Percentiles rank a stretch among this genome's conserved stretches.
phyloP scores from a whole-genome alignment of 2,113 vertebrate genomes.

The Cryptomyrus ogoouensis region DNA sequence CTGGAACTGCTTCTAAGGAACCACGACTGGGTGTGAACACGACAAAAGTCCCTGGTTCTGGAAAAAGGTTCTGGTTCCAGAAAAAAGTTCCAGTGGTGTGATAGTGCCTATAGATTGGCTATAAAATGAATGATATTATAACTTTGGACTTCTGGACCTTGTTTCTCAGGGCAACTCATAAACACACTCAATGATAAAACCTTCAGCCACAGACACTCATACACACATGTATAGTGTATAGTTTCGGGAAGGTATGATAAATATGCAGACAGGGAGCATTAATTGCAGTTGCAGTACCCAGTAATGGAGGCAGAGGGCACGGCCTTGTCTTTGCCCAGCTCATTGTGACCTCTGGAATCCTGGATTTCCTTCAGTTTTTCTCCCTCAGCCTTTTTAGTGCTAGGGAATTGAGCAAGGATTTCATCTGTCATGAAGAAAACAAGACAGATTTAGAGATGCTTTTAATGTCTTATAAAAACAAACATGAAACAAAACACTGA shows the following conservation, averaged over 20 bases:
- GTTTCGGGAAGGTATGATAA: background rate
- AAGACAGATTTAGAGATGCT: background rate
- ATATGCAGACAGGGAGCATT: background rate
- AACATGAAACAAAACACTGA: background rate
- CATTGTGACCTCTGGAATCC: slow-evolving; percentile 7
- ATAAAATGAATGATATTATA: background rate
- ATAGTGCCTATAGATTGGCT: background rate
- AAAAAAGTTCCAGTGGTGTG: background rate
- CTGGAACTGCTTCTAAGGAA: background rate
- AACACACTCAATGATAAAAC: background rate
- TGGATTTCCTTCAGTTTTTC: slow-evolving; percentile 60
- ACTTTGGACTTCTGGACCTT: background rate
- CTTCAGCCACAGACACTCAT: background rate
- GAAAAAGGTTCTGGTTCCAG: background rate
- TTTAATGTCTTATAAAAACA: background rate
- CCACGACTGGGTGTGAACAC: background rate
- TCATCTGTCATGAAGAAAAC: slow-evolving; percentile 65
- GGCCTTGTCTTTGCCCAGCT: slow-evolving; percentile 42
- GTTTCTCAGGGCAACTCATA: background rate
- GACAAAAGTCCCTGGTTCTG: background rate
- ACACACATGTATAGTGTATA: background rate
- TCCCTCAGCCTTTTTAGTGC: slow-evolving; percentile 61
- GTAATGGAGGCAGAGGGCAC: slow-evolving; percentile 36
- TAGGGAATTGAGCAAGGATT: slow-evolving; percentile 87
- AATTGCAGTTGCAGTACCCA: background rate